Evolutionary conservation across 2,888 invertebrate species (phyloP), one percentile per base, ranked within the genome.

Genomic region (Cheilosia soror): DNA sequence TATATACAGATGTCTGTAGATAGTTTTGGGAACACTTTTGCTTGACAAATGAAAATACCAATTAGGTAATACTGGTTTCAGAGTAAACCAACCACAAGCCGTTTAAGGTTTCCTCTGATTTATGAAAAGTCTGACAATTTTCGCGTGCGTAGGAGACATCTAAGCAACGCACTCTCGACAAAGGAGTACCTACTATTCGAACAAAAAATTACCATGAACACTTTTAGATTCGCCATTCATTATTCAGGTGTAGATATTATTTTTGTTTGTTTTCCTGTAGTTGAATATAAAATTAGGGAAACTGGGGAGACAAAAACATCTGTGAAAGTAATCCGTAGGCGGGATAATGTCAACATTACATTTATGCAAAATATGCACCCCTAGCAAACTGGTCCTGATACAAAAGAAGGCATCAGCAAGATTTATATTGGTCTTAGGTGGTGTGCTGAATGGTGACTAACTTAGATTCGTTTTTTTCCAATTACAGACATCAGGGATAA

Each of bases 71-170:
- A 33, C 13, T 55, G 40, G 29, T 9, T 44, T 31, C 2, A 49
- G 15, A 7, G 29, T 27, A 40, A 71, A 60, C 51, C 40, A 60
- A 31, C 31, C 31, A 5, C 40, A 62, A 44, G 5, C 42, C 62
- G 31, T 62, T 13, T 62, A 31, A 60, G 53, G 72, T 13, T 13
- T 40, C 53, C 31, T 72, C 49, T 29, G 42, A 62, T 62, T 72
- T 62, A 42, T 25, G 57, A 3, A 25, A 47, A 27, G 57, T 57
- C 44, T 57, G 47, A 20, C 20, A 71, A 49, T n/a, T 49, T 58
- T 47, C 3, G 49, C 27, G 13, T 37, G 44, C 20, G 69, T 60
- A 29, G 71, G 49, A n/a, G 20, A 25, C 27, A 7, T 29, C 25
- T 25, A 58, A 47, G 31, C 7, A 51, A 25, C 40, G 37, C 11